Evolutionary conservation across 1,140 invertebrate genomes (phyloP), one percentile per base, ranked within the genome.

Genomic region (Argopecten irradians): DNA sequence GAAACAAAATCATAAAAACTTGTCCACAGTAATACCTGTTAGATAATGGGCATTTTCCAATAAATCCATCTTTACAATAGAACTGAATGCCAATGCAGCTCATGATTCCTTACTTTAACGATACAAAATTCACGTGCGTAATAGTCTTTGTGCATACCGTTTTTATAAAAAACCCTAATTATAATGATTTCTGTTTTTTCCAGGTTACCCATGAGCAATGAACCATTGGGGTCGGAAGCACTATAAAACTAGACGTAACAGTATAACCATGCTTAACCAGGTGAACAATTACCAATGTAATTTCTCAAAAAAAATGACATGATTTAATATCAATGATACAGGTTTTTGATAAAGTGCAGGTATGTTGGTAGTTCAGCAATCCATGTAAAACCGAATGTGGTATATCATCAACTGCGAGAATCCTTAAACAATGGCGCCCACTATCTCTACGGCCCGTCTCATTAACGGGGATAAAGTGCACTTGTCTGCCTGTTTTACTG

Each of bases 221-320:
- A 22, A 71, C 28, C n/a, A 71, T 3, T 28, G 55, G 55, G 55
- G 55, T 71, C 28, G 16, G 1, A 28, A 16, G 55, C 55, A 71
- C 55, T 71, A 22, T 71, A 71, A 11, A 8, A 13, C 5, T 71
- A n/a, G n/a, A 3, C 28, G 16, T 28, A 71, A 71, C 19, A 11
- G 0, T 71, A 71, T 71, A 16, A 3, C 55, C 28, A 1, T n/a
- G 16, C 14, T n/a, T 71, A n/a, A 71, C 55, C n/a, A 71, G 28
- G 28, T 71, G 55, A 71, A 71, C 55, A 71, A 71, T 71, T 71
- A 71, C 55, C 55, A 16, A 71, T 71, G 55, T 71, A 71, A 71
- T 71, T 71, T 71, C 28, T 71, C 55, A 71, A 71, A 71, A 71
- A 71, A 71, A n/a, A 0, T 71, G 55, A 71, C 55, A 71, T 71